These are phyloP conservation scores for Euwallacea fornicatus DNA, from an alignment of 1,140 invertebrate genomes.

Conservation along the genomic window DNA sequence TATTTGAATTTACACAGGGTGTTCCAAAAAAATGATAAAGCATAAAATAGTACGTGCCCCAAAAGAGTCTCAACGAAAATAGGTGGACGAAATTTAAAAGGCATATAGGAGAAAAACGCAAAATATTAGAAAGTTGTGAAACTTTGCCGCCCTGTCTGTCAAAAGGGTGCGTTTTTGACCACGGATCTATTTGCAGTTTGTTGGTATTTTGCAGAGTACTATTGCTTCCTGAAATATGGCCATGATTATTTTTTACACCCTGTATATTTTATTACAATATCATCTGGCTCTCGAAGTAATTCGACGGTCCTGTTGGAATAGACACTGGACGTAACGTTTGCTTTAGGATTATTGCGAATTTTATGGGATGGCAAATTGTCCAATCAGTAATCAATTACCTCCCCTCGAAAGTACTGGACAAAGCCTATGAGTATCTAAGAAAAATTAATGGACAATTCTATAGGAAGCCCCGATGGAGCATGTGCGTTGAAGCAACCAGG, in stretches of 20 bases:
- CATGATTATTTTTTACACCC: neutral
- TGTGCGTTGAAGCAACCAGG: slow-evolving; percentile 38
- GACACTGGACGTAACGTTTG: neutral
- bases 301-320: neutral
- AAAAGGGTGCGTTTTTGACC: neutral
- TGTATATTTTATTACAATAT: neutral
- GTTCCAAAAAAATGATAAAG: no score
- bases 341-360: slow-evolving; percentile 45
- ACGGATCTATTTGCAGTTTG: no score
- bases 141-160: neutral
- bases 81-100: no score
- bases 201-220: no score
- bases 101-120: no score
- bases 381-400: slow-evolving; percentile 44
- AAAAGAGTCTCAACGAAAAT: no score
- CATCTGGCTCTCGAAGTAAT: neutral
- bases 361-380: slow-evolving; percentile 46
- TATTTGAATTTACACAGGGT: no score
- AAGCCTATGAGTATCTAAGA: slow-evolving; percentile 38
- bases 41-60: no score
- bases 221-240: no score
- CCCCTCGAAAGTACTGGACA: slow-evolving; percentile 40
- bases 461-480: slow-evolving; percentile 39
- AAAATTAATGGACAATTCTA: slow-evolving; percentile 35
- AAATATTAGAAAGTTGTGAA: no score